phyloP scores from a whole-genome alignment of 2,797 vertebrate species.

The Typhlichthys subterraneus region DNA sequence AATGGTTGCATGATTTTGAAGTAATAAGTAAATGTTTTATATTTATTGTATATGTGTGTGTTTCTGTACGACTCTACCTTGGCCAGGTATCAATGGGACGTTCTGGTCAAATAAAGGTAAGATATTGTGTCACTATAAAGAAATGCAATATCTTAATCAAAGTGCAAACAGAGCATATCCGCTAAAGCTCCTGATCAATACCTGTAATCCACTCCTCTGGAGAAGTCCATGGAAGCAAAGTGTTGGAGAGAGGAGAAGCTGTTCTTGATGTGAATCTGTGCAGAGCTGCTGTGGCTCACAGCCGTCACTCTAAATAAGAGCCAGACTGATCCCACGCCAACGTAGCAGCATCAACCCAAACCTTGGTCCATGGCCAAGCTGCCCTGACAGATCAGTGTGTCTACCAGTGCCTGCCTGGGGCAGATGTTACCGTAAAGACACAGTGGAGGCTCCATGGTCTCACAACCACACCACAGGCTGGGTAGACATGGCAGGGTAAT shows the following conservation, averaged over 20 bases:
- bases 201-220: neutral
- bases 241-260: neutral
- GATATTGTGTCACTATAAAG: too few relatives aligned
- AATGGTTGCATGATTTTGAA: conserved; percentile 14
- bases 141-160: too few relatives aligned
- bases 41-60: too few relatives aligned
- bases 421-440: conserved; percentile 55
- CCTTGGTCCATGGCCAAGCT: conserved; percentile 13
- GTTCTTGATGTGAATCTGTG: neutral
- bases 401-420: conserved; percentile 33
- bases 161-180: too few relatives aligned
- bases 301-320: conserved; percentile 7
- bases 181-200: neutral
- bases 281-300: neutral
- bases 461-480: conserved; percentile 42
- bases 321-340: conserved; percentile 10
- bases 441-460: conserved; percentile 29
- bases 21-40: neutral
- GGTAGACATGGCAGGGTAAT: conserved; percentile 56
- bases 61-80: too few relatives aligned
- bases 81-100: too few relatives aligned
- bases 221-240: neutral
- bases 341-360: neutral
- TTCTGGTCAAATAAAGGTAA: too few relatives aligned
- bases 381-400: conserved; percentile 8